These are phyloP conservation scores for Punctoribates punctum DNA, from an alignment of 2,888 invertebrate genomes.

Conservation along the genomic window DNA sequence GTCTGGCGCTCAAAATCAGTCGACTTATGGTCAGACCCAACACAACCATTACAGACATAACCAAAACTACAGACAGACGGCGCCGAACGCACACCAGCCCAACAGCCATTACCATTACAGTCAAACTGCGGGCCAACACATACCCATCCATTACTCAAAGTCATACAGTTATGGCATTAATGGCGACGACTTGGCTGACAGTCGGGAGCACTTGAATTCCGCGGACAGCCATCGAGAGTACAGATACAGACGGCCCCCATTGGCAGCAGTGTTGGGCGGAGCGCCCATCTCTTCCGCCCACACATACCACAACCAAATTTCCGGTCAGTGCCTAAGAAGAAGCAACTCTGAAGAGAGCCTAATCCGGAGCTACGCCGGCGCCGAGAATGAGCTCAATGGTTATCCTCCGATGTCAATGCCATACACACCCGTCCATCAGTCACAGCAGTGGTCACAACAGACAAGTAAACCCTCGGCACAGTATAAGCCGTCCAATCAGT, in stretches of 20 bases:
- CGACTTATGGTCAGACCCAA: conserved; percentile 4
- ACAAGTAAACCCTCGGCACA: background rate
- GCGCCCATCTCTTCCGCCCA: background rate
- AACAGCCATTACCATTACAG: conserved; percentile 2
- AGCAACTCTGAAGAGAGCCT: conserved; percentile 56
- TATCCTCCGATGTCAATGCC: background rate
- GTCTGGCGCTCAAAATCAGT: background rate
- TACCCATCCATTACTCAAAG: conserved; percentile 45
- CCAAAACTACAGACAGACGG: background rate
- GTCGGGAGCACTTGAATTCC: background rate
- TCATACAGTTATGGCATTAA: conserved; percentile 47
- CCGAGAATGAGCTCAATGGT: conserved; percentile 41
- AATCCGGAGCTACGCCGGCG: conserved; percentile 43
- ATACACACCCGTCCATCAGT: conserved; percentile 3
- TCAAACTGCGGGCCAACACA: conserved; percentile 37
- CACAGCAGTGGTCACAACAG: background rate
- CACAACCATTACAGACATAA: conserved; percentile 13
- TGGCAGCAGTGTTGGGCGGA: conserved; percentile 32
- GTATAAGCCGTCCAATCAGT: background rate
- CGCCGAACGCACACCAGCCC: background rate
- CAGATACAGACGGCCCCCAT: conserved; percentile 35
- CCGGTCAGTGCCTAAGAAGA: conserved; percentile 50
- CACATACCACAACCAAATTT: background rate
- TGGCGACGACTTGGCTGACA: conserved; percentile 8
- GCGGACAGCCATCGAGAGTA: conserved; percentile 14